These are phyloP conservation scores for Malurus alboscapulatus DNA, from an alignment of 2,113 vertebrate genomes.

Conservation along the genomic window DNA sequence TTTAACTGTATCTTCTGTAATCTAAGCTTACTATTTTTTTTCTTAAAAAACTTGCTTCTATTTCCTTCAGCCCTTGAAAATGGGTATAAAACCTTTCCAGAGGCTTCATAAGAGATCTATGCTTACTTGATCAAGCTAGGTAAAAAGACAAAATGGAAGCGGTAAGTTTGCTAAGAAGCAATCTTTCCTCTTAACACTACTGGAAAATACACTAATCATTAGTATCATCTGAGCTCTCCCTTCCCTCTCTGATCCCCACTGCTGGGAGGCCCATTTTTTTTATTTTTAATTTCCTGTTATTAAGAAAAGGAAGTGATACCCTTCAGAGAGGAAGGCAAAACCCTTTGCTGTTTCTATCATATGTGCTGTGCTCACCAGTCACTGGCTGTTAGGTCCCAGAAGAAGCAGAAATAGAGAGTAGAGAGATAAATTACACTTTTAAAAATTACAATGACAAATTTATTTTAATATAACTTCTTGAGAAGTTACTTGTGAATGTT, in stretches of 20 bases:
- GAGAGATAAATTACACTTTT: background rate
- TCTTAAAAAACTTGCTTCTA: background rate
- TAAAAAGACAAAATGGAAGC: background rate
- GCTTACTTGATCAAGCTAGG: background rate
- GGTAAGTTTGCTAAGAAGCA: background rate
- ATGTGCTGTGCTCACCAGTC: background rate
- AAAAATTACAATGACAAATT: background rate
- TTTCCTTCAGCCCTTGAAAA: background rate
- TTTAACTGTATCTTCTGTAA: background rate
- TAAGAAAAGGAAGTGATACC: background rate
- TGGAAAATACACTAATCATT: background rate
- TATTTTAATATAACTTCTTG: background rate
- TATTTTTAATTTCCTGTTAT: background rate
- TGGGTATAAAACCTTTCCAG: background rate
- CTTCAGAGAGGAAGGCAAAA: background rate
- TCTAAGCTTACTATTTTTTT: background rate
- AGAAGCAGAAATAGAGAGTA: background rate
- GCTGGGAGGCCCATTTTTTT: background rate
- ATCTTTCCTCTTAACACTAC: background rate
- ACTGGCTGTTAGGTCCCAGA: background rate
- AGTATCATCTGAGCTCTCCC: background rate
- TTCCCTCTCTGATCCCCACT: background rate
- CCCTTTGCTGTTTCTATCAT: background rate
- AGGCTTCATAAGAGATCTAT: background rate
- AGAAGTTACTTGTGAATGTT: background rate